Conservation (phyloP, 53 echinoderm and acorn worm species). For the Mesocentrotus franciscanus region DNA sequence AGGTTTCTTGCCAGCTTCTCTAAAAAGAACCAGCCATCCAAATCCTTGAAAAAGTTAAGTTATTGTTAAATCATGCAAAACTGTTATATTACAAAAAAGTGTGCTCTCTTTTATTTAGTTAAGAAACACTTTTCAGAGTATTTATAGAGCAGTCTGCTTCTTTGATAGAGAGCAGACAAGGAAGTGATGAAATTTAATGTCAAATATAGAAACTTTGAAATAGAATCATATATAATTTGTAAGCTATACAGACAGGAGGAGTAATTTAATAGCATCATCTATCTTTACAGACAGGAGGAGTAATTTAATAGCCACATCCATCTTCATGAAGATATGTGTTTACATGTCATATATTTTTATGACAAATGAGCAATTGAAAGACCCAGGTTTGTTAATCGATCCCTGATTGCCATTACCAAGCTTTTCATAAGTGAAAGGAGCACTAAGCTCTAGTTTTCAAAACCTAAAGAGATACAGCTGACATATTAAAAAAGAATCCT, state of each 20-base stretch:
- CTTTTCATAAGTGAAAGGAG: too few relatives aligned
- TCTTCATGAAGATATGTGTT: too few relatives aligned
- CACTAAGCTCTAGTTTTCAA: too few relatives aligned
- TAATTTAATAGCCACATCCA: not conserved
- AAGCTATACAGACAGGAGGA: not conserved
- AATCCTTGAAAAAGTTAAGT: not conserved
- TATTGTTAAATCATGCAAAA: constrained; percentile 3
- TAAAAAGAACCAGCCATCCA: not conserved
- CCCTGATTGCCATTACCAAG: too few relatives aligned
- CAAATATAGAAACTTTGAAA: not conserved
- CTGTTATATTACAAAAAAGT: not conserved
- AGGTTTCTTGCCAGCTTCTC: not conserved
- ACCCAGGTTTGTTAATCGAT: too few relatives aligned
- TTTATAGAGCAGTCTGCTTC: not conserved
- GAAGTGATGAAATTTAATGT: not conserved
- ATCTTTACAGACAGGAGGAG: not conserved
- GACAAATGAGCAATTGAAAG: too few relatives aligned
- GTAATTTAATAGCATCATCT: not conserved
- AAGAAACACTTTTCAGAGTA: not conserved
- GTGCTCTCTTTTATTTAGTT: not conserved
- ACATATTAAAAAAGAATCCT: too few relatives aligned
- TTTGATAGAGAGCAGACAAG: not conserved
- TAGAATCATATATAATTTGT: too few relatives aligned
- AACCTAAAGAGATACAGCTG: too few relatives aligned
- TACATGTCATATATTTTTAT: too few relatives aligned